Evolutionary conservation across 2,888 invertebrate genomes (phyloP).

Genomic region (Ashinkailepas kermadecensis): DNA sequence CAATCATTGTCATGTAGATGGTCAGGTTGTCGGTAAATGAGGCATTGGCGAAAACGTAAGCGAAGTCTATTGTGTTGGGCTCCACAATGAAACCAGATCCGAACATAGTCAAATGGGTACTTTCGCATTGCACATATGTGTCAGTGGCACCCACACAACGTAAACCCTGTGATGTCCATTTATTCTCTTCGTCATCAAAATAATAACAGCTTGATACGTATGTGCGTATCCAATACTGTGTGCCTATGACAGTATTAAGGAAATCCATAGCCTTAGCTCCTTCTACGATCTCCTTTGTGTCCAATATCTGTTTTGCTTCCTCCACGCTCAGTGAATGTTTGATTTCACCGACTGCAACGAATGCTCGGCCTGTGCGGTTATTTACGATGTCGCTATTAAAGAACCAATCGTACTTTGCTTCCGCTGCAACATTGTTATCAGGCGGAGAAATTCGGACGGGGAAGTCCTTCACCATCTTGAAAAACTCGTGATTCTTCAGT

Average conservation of each 20-base stretch:
- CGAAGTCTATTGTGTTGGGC: slow-evolving; percentile 47
- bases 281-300: neutral
- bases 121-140: slow-evolving; percentile 28
- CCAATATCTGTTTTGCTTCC: slow-evolving; percentile 37
- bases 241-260: slow-evolving; percentile 36
- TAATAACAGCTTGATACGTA: slow-evolving; percentile 42
- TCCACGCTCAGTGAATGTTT: slow-evolving; percentile 35
- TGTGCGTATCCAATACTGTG: slow-evolving; percentile 40
- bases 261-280: slow-evolving; percentile 32
- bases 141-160: neutral
- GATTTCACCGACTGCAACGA: slow-evolving; percentile 39
- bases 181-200: slow-evolving; percentile 36
- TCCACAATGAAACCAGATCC: slow-evolving; percentile 45
- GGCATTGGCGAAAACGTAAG: slow-evolving; percentile 44
- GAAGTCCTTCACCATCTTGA: slow-evolving; percentile 22
- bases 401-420: slow-evolving; percentile 35
- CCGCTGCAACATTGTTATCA: neutral
- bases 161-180: slow-evolving; percentile 39
- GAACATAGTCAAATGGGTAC: slow-evolving; percentile 44
- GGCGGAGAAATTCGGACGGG: neutral
- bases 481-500: slow-evolving; percentile 8
- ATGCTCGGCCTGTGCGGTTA: slow-evolving; percentile 39
- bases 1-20: slow-evolving; percentile 45
- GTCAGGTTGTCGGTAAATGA: slow-evolving; percentile 45
- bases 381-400: slow-evolving; percentile 36